A percentile compares a stretch with the other conserved stretches of the same genome.
These are phyloP conservation scores for Pseudochirops corinnae DNA, from an alignment of 2,797 vertebrate species.

Conservation along the genomic window DNA sequence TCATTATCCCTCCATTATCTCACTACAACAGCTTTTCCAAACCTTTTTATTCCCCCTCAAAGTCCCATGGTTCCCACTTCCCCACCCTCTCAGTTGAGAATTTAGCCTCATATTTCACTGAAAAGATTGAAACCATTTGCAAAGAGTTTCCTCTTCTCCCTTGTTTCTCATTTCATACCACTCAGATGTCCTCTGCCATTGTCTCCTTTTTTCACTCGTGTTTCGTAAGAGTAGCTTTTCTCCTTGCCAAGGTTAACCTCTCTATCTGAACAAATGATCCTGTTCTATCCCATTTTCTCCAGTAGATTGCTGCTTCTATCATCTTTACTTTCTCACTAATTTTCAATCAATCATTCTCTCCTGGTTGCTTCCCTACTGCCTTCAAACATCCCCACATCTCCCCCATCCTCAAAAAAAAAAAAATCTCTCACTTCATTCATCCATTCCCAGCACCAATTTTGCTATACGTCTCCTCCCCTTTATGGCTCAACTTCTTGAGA, in stretches of 20 bases:
- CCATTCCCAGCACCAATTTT: background rate
- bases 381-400: background rate
- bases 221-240: background rate
- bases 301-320: background rate
- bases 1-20: background rate
- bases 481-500: background rate
- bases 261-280: background rate
- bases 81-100: background rate
- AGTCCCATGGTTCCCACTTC: background rate
- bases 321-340: background rate
- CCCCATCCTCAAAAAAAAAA: background rate
- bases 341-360: background rate
- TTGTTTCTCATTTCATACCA: background rate
- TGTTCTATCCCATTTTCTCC: background rate
- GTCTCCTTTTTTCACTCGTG: background rate
- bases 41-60: background rate
- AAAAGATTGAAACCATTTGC: background rate
- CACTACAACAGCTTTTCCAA: background rate
- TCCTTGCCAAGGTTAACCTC: background rate
- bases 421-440: background rate
- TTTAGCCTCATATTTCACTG: background rate
- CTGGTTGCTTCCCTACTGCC: background rate
- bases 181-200: background rate
- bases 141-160: background rate
- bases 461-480: background rate